Base-by-base conservation (phyloP, 1,140 invertebrate genomes). In the Drosophila simulans region DNA sequence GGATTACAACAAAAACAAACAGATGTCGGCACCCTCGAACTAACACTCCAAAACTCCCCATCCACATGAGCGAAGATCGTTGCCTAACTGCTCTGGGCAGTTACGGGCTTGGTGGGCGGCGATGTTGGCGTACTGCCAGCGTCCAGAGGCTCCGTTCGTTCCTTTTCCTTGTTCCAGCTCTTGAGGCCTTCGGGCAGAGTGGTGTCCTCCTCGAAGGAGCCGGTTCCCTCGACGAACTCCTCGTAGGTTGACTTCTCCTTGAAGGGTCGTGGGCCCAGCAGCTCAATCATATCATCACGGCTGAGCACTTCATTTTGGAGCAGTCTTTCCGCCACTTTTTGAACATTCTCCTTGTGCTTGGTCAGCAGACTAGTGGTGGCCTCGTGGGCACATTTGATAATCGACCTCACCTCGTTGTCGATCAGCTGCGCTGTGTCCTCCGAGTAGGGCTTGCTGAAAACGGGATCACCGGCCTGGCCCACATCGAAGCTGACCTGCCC, bases 161-260 rank as follows among this genome's bases (percentile, higher is more conserved):
- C 92, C 64, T 94, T 95, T 57, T 95, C 93, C 86, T 96, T 95
- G 91, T 99, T 99, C 98, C 99, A 99, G 70, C 96, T 96, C 92
- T 98, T 96, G 2, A 99, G 93, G 52, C 99, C 99, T 93, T 99
- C 97, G 0, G 99, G 99, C 72, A 99, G 93, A 0, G 94, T 93
- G 0, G 98, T 99, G 85, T 99, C 97, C 93, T 99, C 99, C 82
- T 99, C 98, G 77, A 99, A 96, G 0, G 98, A 99, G 15, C 99
- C 99, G 12, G 99, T 99, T 1, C 98, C 99, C 93, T 98, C 98
- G 1, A 99, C 99, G 93, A 99, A 99, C 91, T 99, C 97, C 93
- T 99, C 99, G 91, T 99, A 99, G 5, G 99, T 99, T 13, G 98
- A 98, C 93, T 99, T 99, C 93, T 99, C 99, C 27, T 96, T 96